phyloP scores from a whole-genome alignment of 2,113 vertebrate genomes.

The Labeo catla region DNA sequence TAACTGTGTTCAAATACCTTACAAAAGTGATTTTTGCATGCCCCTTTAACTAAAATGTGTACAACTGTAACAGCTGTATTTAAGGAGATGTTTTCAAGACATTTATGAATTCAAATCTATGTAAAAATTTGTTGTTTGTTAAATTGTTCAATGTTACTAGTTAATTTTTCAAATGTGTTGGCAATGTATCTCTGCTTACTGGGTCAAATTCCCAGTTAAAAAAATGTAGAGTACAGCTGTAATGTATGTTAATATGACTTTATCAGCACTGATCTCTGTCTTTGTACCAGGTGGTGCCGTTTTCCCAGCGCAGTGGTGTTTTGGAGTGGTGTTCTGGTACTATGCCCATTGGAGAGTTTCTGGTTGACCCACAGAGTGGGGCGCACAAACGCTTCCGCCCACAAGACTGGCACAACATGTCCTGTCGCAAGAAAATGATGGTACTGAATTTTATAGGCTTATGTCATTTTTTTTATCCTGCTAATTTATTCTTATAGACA shows the following conservation, averaged over 20 bases:
- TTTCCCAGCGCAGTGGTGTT: conserved; percentile 93
- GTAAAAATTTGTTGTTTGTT: background rate
- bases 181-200: background rate
- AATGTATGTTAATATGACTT: background rate
- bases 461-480: background rate
- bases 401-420: conserved; percentile 75
- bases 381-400: conserved; percentile 92
- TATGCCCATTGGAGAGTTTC: conserved; percentile 90
- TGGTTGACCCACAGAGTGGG: conserved; percentile 82
- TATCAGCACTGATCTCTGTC: background rate
- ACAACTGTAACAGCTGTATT: background rate
- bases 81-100: background rate
- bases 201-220: background rate
- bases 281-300: conserved; percentile 87
- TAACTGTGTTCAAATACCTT: too few relatives aligned
- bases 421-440: conserved; percentile 86
- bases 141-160: background rate
- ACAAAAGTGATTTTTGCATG: too few relatives aligned
- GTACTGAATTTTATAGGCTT: conserved; percentile 66
- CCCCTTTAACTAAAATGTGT: background rate
- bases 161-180: background rate
- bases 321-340: conserved; percentile 97
- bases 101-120: background rate
- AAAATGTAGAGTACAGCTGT: background rate
- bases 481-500: background rate